Percentiles rank a stretch among this genome's conserved stretches.
phyloP scores from a whole-genome alignment of 2,888 invertebrate species.

The Rhogogaster chlorosoma region DNA sequence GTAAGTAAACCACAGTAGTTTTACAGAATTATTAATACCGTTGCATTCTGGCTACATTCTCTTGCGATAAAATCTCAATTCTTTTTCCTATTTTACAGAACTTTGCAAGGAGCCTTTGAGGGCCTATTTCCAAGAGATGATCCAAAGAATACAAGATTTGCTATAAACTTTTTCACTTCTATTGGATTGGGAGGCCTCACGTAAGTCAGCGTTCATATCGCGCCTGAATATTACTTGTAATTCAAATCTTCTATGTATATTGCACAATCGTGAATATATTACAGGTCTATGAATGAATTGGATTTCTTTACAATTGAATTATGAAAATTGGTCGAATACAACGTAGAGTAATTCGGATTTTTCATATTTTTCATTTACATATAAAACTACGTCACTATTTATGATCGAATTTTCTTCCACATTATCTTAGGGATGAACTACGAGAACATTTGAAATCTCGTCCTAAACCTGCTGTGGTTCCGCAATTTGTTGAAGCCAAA shows the following conservation, averaged over 20 bases:
- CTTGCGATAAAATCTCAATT: background rate
- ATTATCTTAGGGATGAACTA: slow-evolving; percentile 85
- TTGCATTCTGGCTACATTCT: background rate
- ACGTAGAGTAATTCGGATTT: background rate
- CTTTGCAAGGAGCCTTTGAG: slow-evolving; percentile 90
- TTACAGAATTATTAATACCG: background rate
- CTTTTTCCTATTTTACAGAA: slow-evolving; percentile 81
- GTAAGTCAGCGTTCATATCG: slow-evolving; percentile 75
- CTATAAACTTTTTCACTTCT: slow-evolving; percentile 98
- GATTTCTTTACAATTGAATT: background rate
- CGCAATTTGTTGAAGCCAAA: slow-evolving; percentile 59
- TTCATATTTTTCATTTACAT: background rate
- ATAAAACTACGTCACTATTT: background rate
- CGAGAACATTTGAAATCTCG: slow-evolving; percentile 92
- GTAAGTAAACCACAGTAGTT: slow-evolving; percentile 80
- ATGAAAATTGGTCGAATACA: background rate
- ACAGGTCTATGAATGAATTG: background rate
- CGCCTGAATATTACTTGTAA: background rate
- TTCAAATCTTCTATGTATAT: background rate
- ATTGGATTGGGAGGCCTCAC: slow-evolving; percentile 98
- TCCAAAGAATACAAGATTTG: slow-evolving; percentile 97
- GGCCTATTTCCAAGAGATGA: slow-evolving; percentile 97
- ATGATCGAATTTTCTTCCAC: background rate
- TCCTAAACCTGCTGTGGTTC: slow-evolving; percentile 79
- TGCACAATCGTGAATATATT: background rate